Percentiles rank a stretch among this genome's conserved stretches.
Conservation (phyloP, 2,113 vertebrate species). For the Sturnira hondurensis region DNA sequence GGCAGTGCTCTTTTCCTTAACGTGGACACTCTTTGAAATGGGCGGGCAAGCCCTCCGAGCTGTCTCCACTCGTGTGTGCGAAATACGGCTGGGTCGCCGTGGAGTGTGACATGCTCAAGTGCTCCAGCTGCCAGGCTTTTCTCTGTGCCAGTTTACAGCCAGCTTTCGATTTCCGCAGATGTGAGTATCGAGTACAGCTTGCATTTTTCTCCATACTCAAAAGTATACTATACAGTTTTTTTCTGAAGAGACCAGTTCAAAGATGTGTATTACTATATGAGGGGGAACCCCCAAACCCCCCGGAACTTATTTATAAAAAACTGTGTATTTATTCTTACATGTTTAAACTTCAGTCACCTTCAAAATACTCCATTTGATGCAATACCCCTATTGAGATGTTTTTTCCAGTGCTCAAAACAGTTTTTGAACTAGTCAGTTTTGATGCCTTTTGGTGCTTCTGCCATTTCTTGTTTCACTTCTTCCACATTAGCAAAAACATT, state of each 20-base stretch:
- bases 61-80: slow-evolving; percentile 92
- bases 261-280: background rate
- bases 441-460: too few species aligned
- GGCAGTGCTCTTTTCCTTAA: slow-evolving; percentile 81
- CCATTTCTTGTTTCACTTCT: too few species aligned
- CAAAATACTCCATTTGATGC: too few species aligned
- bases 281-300: too few species aligned
- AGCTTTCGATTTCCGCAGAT: slow-evolving; percentile 87
- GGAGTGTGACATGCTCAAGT: slow-evolving; percentile 92
- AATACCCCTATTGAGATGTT: too few species aligned
- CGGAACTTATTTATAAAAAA: too few species aligned
- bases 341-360: too few species aligned
- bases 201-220: background rate
- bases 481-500: too few species aligned
- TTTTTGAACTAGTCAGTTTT: too few species aligned
- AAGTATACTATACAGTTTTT: background rate
- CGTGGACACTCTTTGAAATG: slow-evolving; percentile 88
- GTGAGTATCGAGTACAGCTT: slow-evolving; percentile 76
- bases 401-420: too few species aligned
- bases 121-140: slow-evolving; percentile 93
- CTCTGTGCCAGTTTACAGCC: slow-evolving; percentile 90
- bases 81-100: slow-evolving; percentile 91
- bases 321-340: too few species aligned
- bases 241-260: background rate
- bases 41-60: slow-evolving; percentile 88